A percentile compares a stretch with the other conserved stretches of the same genome.
phyloP scores from a whole-genome alignment of 2,113 vertebrate species.

The Otis tarda region DNA sequence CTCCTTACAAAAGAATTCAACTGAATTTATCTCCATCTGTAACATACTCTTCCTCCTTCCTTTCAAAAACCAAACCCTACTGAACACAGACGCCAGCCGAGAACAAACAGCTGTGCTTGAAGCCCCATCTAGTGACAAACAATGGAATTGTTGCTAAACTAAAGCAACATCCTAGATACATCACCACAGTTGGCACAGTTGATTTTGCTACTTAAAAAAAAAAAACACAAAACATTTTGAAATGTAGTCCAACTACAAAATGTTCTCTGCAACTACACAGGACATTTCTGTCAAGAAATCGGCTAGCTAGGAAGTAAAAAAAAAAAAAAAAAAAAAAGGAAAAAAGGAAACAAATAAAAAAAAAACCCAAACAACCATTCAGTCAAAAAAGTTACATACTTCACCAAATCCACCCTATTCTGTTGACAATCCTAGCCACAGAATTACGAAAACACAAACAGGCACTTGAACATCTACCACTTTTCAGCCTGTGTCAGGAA shows the following conservation, averaged over 20 bases:
- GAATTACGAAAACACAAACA: background rate
- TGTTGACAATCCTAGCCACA: fast-evolving
- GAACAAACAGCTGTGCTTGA: background rate
- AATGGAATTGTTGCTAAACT: background rate
- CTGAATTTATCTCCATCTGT: background rate
- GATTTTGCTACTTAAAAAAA: background rate
- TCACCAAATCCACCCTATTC: background rate
- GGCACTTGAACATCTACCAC: background rate
- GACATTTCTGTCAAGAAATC: background rate
- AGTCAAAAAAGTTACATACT: background rate
- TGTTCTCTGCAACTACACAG: background rate
- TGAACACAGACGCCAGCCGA: background rate
- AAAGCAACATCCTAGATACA: background rate
- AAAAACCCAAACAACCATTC: background rate
- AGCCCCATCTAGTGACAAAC: slow-evolving; percentile 41
- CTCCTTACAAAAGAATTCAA: background rate
- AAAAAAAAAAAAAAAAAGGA: background rate
- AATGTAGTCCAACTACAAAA: background rate
- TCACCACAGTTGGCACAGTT: fast-evolving
- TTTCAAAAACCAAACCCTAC: background rate
- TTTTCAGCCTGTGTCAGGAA: background rate
- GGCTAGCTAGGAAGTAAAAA: background rate
- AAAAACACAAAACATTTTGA: background rate
- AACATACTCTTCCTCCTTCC: background rate
- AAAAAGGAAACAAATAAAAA: background rate